Conservation (phyloP, 2,888 invertebrate species). For the Sarcophaga carnaria region DNA sequence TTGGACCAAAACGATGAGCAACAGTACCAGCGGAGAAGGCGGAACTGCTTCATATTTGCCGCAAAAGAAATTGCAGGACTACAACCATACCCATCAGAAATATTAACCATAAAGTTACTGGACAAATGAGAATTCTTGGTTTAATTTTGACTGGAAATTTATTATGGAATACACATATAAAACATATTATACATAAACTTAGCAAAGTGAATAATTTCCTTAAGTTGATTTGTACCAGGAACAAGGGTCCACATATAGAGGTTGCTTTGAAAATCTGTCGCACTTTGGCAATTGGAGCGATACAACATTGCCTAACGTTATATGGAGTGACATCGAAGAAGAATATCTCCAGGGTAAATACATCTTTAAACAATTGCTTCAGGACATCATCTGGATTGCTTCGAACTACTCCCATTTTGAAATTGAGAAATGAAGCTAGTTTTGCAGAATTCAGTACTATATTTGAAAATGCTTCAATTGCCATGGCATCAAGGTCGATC, state of each 20-base stretch:
- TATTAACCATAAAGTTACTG: too few species aligned
- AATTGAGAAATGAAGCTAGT: not conserved
- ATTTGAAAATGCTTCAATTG: not conserved
- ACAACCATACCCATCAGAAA: too few species aligned
- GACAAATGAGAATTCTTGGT: too few species aligned
- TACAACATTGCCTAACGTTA: constrained; percentile 20
- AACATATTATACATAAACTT: constrained; percentile 9
- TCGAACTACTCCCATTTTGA: constrained; percentile 14
- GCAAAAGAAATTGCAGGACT: too few species aligned
- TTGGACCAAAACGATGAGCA: not conserved
- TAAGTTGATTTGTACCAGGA: constrained; percentile 31
- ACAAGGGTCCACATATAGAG: constrained; percentile 39
- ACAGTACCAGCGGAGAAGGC: too few species aligned
- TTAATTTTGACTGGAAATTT: not conserved
- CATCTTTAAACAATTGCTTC: constrained; percentile 68
- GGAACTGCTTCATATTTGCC: too few species aligned
- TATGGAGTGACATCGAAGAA: constrained; percentile 24
- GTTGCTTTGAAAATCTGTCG: constrained; percentile 33
- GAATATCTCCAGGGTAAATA: constrained; percentile 22
- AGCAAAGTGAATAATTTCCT: constrained; percentile 36
- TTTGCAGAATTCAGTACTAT: not conserved
- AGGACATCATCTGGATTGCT: constrained; percentile 56
- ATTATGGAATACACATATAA: not conserved
- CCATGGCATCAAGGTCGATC: not conserved
- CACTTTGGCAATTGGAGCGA: constrained; percentile 26